Evolutionary conservation across 2,113 vertebrate species (phyloP).

Genomic region (Myanophis thanlyinensis): DNA sequence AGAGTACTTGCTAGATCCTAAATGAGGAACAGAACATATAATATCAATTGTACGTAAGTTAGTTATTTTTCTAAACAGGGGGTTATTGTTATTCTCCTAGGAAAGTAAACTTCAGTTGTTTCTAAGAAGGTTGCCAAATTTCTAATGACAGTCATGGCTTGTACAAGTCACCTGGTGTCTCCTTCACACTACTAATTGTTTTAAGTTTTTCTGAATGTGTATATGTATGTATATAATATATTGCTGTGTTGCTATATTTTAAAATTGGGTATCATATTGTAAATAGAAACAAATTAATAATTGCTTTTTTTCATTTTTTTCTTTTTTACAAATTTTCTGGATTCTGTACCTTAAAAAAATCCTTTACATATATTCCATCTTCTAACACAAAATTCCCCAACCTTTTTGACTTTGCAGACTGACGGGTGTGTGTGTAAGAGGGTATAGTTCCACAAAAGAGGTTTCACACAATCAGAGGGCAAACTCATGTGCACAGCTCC

Average conservation of each 20-base stretch:
- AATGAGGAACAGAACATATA: background rate
- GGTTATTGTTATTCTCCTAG: background rate
- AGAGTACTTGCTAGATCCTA: background rate
- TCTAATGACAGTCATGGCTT: background rate
- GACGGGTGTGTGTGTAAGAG: rapidly evolving
- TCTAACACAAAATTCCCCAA: background rate
- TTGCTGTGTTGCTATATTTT: background rate
- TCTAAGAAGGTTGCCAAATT: background rate
- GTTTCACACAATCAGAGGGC: rapidly evolving
- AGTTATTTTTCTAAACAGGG: background rate
- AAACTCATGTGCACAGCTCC: background rate
- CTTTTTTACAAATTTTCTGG: background rate
- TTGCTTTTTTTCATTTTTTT: background rate
- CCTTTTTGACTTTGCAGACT: background rate
- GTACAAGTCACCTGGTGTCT: background rate
- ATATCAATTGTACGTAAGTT: background rate
- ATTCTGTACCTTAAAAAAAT: rapidly evolving
- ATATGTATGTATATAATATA: background rate
- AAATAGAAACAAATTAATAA: background rate
- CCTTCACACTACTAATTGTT: background rate
- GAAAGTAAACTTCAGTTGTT: background rate
- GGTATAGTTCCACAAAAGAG: background rate
- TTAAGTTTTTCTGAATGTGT: background rate
- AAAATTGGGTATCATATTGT: background rate
- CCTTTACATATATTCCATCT: background rate